Conservation (phyloP, 2,888 invertebrate genomes). For the Oscheius sp. region DNA sequence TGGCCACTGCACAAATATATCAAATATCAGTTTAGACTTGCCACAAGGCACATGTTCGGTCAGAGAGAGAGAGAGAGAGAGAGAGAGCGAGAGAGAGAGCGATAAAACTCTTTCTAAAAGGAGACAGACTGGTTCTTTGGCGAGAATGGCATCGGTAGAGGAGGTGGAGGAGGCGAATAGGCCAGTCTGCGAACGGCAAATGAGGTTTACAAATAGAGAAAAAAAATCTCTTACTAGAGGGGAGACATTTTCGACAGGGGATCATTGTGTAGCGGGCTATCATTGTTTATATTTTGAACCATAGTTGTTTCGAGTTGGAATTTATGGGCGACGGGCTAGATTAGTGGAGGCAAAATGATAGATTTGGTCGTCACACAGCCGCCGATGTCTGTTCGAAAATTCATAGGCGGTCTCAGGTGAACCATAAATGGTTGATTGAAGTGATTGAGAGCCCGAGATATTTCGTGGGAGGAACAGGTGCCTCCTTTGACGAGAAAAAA, state of each 20-base stretch:
- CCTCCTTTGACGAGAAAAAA: slow-evolving; percentile 5
- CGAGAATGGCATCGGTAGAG: not conserved
- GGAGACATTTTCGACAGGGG: not conserved
- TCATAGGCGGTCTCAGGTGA: not conserved
- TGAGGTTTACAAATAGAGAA: too few relatives aligned
- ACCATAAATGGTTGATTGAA: not conserved
- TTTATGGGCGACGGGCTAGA: slow-evolving; percentile 25
- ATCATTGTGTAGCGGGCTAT: too few relatives aligned
- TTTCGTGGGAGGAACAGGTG: slow-evolving; percentile 6
- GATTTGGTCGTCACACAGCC: slow-evolving; percentile 5
- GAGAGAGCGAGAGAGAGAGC: too few relatives aligned
- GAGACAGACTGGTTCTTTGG: too few relatives aligned
- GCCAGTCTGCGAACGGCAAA: not conserved
- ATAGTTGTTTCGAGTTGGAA: slow-evolving; percentile 9
- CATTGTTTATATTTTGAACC: too few relatives aligned
- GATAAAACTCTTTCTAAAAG: too few relatives aligned
- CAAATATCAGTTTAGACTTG: slow-evolving; percentile 10
- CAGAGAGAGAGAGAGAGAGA: too few relatives aligned
- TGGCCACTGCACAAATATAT: slow-evolving; percentile 20
- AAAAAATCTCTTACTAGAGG: not conserved
- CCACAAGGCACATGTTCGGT: too few relatives aligned
- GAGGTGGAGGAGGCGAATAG: not conserved
- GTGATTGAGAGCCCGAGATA: not conserved
- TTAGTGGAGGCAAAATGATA: slow-evolving; percentile 21
- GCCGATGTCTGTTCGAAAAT: not conserved